phyloP scores from a whole-genome alignment of 2,888 invertebrate genomes.

The Lasioglossum calceatum region DNA sequence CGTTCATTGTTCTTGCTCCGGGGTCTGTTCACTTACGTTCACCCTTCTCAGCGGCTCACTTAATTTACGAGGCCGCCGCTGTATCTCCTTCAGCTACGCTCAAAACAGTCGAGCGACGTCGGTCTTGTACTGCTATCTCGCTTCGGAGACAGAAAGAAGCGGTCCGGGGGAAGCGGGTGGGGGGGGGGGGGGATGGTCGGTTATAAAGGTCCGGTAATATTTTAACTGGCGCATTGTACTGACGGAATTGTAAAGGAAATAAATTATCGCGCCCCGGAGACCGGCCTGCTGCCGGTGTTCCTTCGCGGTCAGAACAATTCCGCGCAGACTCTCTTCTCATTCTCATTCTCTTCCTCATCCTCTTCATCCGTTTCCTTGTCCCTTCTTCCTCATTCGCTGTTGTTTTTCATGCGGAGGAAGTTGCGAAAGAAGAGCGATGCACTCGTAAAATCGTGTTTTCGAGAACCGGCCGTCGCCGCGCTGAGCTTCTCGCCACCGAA shows the following conservation, averaged over 20 bases:
- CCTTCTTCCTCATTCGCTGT: background rate
- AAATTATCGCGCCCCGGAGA: constrained; percentile 71
- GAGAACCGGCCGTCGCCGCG: constrained; percentile 2
- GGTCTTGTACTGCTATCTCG: constrained; percentile 6
- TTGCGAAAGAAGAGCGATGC: constrained; percentile 37
- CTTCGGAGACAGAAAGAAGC: constrained; percentile 23
- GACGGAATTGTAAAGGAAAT: constrained; percentile 76
- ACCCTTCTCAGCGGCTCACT: background rate
- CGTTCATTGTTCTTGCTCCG: background rate
- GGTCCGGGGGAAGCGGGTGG: background rate
- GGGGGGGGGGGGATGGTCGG: constrained; percentile 30
- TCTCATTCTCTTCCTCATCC: background rate
- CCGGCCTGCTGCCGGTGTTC: constrained; percentile 44
- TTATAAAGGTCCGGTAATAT: constrained; percentile 75
- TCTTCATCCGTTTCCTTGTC: constrained; percentile 5
- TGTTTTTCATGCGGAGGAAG: constrained; percentile 26
- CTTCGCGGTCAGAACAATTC: constrained; percentile 59
- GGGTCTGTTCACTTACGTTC: background rate
- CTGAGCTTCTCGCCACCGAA: constrained; percentile 24
- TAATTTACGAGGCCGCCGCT: constrained; percentile 4
- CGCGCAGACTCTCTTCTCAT: constrained; percentile 15
- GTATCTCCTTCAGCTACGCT: constrained; percentile 4
- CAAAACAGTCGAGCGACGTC: background rate
- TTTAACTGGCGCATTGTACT: constrained; percentile 76
- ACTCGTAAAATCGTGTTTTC: constrained; percentile 44